Base-by-base conservation (phyloP, 1,140 invertebrate species). In the Pristionchus pacificus region DNA sequence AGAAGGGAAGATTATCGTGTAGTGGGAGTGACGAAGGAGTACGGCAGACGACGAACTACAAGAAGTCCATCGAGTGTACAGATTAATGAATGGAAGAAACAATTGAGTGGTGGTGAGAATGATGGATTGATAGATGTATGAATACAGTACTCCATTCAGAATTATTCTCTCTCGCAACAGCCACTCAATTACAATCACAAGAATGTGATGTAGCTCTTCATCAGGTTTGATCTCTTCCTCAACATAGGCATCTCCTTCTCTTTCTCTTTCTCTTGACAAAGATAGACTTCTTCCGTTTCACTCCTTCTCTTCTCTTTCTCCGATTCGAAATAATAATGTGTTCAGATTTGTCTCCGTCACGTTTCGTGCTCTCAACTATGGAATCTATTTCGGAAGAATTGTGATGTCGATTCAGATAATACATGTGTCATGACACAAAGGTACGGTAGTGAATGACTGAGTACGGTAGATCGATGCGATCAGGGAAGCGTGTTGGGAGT, bases 401-500 rank as follows among this genome's bases (percentile, higher is more conserved):
- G 80, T 65, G 65, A 68, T 27, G 81, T 82, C 29, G 81, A 82
- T 66, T 80, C 71, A 13, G 77, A 83, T 32, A 82, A 82, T 70
- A 61, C 80, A 28, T 82, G 80, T 61, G 33, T 65, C 60, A 82
- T 82, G 80, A 74, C 61, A n/a, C 81, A 80, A 69, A 74, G 64
- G 74, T 79, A 15, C 65, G 77, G 2, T 58, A 1, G 1, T 15
- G 15, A 31, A 60, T 24, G 74, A 14, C 27, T 1, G 13, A 6
- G 10, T 60, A 24, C 29, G 10, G n/a, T 30, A 27, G 49, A 65
- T 30, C 33, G 15, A 13, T 30, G 14, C 28, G 24, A 77, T 74
- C 60, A 79, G 80, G 58, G 79, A 81, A 61, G 73, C 78, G 32
- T 82, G 81, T 62, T 82, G 80, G 80, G 81, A 82, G 65, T 79